A percentile compares a stretch with the other conserved stretches of the same genome.
These are phyloP conservation scores for Heteractis magnifica DNA, from an alignment of 92 coral and sea anemone species.

Conservation along the genomic window DNA sequence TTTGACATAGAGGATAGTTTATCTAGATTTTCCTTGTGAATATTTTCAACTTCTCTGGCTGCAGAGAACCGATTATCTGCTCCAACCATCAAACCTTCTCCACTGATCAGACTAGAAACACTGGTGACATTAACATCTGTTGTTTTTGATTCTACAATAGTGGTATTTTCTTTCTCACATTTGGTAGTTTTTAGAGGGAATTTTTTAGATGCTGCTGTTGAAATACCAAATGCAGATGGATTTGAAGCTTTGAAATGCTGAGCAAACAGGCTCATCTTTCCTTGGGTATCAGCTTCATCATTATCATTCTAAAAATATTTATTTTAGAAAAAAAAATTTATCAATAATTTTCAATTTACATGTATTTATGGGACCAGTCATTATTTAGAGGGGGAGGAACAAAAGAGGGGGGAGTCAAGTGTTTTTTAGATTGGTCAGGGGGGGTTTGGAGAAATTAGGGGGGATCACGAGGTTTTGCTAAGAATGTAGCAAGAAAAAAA, in stretches of 20 bases:
- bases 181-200: background rate
- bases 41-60: slow-evolving; percentile 58
- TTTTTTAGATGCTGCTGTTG: slow-evolving; percentile 2
- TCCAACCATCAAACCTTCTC: slow-evolving; percentile 57
- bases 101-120: slow-evolving; percentile 52
- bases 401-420: too few species aligned
- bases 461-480: too few species aligned
- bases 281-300: slow-evolving; percentile 5
- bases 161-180: background rate
- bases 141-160: background rate
- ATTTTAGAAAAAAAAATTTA: background rate
- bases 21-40: slow-evolving; percentile 75
- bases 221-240: slow-evolving; percentile 71
- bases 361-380: too few species aligned
- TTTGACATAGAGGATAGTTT: slow-evolving; percentile 71
- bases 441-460: too few species aligned
- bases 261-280: slow-evolving; percentile 84
- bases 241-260: slow-evolving; percentile 82
- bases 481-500: too few species aligned
- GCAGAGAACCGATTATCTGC: slow-evolving; percentile 14
- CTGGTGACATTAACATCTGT: background rate
- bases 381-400: too few species aligned
- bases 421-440: too few species aligned
- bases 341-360: background rate
- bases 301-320: slow-evolving; percentile 19